A percentile compares a stretch with the other conserved stretches of the same genome.
These are phyloP conservation scores for Sinocyclocheilus anshuiensis DNA, from an alignment of 2,113 vertebrate genomes.

Conservation along the genomic window DNA sequence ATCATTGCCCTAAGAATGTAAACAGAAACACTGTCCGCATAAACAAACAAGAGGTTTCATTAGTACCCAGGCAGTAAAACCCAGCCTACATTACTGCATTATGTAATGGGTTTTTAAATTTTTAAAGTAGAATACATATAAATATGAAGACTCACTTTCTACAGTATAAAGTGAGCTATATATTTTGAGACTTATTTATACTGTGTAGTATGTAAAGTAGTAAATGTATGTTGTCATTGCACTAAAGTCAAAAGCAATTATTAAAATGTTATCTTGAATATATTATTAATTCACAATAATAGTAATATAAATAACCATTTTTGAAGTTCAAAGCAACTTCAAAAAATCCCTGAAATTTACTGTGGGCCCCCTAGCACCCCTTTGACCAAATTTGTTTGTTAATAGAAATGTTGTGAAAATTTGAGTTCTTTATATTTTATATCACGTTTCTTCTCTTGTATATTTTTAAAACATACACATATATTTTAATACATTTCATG, in stretches of 20 bases:
- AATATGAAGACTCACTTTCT: not conserved
- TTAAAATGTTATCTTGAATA: not conserved
- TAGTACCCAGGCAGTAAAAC: not conserved
- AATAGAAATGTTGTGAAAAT: no score
- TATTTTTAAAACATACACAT: no score
- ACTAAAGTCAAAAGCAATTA: not conserved
- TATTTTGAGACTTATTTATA: not conserved
- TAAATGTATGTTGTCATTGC: not conserved
- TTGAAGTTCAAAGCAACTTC: not conserved
- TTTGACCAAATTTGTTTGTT: no score
- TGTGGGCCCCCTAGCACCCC: no score
- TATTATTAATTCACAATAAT: not conserved
- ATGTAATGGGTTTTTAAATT: not conserved
- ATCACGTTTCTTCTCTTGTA: no score
- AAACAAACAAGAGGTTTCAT: conserved; percentile 22
- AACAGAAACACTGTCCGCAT: conserved; percentile 7
- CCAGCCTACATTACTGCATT: not conserved
- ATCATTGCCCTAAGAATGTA: not conserved
- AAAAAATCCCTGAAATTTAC: no score
- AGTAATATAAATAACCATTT: not conserved
- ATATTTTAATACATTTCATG: no score
- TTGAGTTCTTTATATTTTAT: no score
- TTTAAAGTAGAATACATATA: not conserved
- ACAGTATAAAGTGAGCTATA: not conserved
- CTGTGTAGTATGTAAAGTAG: not conserved